phyloP scores from a whole-genome alignment of 2,888 invertebrate species.

The Mythimna ferrago region DNA sequence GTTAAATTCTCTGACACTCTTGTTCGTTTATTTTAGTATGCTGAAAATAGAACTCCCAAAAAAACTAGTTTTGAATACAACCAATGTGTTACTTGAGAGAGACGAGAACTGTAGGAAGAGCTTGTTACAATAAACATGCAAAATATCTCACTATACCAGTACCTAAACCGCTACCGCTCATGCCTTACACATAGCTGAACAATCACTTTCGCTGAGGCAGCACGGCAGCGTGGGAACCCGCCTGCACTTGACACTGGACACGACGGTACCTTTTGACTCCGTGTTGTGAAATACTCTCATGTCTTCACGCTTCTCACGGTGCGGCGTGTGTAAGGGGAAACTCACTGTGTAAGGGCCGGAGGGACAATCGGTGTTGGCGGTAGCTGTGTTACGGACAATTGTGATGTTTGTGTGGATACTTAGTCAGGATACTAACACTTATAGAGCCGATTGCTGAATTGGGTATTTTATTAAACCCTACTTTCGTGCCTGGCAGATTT shows the following conservation, averaged over 20 bases:
- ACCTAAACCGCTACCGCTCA: slow-evolving; percentile 9
- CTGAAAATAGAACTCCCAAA: too few species aligned
- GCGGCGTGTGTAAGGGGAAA: slow-evolving; percentile 30
- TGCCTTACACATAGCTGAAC: background rate
- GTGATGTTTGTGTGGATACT: slow-evolving; percentile 8
- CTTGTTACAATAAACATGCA: too few species aligned
- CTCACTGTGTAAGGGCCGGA: background rate
- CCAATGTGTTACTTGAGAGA: too few species aligned
- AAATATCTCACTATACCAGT: background rate
- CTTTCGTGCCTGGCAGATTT: too few species aligned
- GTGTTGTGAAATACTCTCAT: slow-evolving; percentile 27
- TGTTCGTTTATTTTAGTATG: too few species aligned
- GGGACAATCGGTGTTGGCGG: background rate
- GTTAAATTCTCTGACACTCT: too few species aligned
- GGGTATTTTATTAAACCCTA: too few species aligned
- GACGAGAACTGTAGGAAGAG: too few species aligned
- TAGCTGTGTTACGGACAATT: background rate
- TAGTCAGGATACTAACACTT: background rate
- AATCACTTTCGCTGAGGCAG: slow-evolving; percentile 51
- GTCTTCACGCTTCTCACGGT: slow-evolving; percentile 19
- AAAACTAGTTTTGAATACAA: too few species aligned
- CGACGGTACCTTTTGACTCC: background rate
- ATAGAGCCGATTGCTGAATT: too few species aligned
- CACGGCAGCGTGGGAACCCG: slow-evolving; percentile 36
- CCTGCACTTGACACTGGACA: slow-evolving; percentile 38